phyloP scores from a whole-genome alignment of 2,113 vertebrate species.

The Chiloscyllium plagiosum region DNA sequence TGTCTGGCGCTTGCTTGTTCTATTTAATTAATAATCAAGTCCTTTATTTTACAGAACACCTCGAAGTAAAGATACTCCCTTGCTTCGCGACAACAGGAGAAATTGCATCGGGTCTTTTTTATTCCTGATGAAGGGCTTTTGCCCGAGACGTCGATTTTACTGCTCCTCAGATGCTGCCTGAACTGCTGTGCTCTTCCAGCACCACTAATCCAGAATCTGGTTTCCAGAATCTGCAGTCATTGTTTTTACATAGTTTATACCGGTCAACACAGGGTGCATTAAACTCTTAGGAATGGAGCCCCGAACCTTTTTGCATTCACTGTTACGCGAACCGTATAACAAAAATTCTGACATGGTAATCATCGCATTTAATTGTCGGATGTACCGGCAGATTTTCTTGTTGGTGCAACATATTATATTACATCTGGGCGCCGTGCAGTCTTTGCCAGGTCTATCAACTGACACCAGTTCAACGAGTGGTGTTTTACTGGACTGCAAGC shows the following conservation, averaged over 20 bases:
- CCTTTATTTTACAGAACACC: background rate
- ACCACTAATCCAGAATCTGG: too few relatives aligned
- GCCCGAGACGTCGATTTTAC: too few relatives aligned
- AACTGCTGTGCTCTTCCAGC: too few relatives aligned
- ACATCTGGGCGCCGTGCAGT: slow-evolving; percentile 4
- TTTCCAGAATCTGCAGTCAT: too few relatives aligned
- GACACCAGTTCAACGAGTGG: background rate
- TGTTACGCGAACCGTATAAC: background rate
- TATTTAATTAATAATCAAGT: background rate
- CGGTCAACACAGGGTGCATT: background rate
- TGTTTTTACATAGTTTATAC: too few relatives aligned
- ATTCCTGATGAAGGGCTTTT: too few relatives aligned
- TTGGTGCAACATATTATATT: background rate
- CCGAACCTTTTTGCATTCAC: background rate
- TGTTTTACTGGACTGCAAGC: background rate
- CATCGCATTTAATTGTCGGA: background rate
- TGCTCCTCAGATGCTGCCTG: too few relatives aligned
- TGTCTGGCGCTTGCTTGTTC: background rate
- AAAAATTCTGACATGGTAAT: background rate
- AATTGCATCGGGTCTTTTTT: background rate
- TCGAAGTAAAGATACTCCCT: background rate
- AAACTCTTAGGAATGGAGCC: background rate
- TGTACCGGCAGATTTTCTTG: background rate
- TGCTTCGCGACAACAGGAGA: background rate
- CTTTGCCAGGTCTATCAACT: background rate